phyloP scores from a whole-genome alignment of 2,797 vertebrate species.

The Urosaurus nigricauda region DNA sequence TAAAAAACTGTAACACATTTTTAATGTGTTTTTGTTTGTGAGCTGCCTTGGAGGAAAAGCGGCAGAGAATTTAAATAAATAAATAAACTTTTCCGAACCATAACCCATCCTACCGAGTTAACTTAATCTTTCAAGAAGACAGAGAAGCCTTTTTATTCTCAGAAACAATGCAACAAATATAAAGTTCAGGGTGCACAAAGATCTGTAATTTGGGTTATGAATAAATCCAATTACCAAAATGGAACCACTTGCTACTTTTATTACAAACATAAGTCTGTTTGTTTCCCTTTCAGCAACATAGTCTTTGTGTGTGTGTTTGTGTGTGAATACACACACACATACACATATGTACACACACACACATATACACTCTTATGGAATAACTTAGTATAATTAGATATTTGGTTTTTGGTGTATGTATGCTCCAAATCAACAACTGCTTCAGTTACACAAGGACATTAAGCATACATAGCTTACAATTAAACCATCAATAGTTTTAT shows the following conservation, averaged over 20 bases:
- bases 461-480: not conserved
- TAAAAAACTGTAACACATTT: too few species aligned
- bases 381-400: not conserved
- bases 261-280: not conserved
- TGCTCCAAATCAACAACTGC: not conserved
- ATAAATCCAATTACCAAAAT: not conserved
- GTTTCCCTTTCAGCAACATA: not conserved
- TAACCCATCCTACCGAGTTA: not conserved
- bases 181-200: not conserved
- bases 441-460: not conserved
- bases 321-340: too few species aligned
- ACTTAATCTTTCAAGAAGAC: not conserved
- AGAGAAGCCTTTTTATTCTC: not conserved
- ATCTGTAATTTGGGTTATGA: not conserved
- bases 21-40: too few species aligned
- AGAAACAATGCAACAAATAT: not conserved
- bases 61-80: too few species aligned
- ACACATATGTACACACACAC: not conserved
- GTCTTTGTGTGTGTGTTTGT: not conserved
- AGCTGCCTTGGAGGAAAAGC: too few species aligned
- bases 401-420: not conserved
- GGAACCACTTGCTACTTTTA: not conserved
- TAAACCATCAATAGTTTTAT: not conserved
- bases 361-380: not conserved
- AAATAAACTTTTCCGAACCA: conserved; percentile 28